A percentile compares a stretch with the other conserved stretches of the same genome.
Conservation (phyloP, 2,888 invertebrate genomes). For the Nemotelus pantherinus region DNA sequence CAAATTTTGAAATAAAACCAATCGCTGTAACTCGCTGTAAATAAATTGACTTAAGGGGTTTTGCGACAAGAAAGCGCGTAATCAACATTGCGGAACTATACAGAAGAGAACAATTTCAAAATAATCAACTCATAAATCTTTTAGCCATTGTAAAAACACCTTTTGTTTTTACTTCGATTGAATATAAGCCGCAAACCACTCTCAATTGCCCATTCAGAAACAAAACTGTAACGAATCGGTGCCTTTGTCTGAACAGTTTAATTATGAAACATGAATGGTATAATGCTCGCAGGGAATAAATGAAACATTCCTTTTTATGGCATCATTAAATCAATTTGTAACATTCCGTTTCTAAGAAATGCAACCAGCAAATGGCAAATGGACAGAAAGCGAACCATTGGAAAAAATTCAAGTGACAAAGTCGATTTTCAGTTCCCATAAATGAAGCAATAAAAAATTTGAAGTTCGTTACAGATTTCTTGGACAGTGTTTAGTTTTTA, state of each 20-base stretch:
- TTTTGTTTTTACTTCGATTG: neutral
- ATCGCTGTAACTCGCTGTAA: too few relatives aligned
- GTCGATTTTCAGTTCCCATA: neutral
- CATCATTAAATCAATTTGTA: constrained; percentile 17
- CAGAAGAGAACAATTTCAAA: too few relatives aligned
- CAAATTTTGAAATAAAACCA: too few relatives aligned
- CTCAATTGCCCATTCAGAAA: constrained; percentile 30
- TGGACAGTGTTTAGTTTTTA: neutral
- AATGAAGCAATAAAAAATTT: constrained; percentile 6
- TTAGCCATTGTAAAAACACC: neutral
- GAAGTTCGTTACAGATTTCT: constrained; percentile 1
- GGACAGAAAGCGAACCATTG: too few relatives aligned
- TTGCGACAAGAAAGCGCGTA: too few relatives aligned
- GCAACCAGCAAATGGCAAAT: too few relatives aligned
- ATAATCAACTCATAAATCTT: neutral
- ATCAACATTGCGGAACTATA: too few relatives aligned
- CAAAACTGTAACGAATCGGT: constrained; percentile 28
- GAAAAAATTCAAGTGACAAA: neutral
- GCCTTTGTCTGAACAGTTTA: constrained; percentile 8
- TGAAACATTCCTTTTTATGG: constrained; percentile 1
- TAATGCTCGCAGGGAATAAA: neutral
- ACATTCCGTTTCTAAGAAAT: neutral
- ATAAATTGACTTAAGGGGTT: too few relatives aligned
- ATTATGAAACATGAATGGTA: neutral
- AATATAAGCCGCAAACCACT: neutral